Percentiles rank a stretch among this genome's conserved stretches.
phyloP scores from a whole-genome alignment of 1,140 invertebrate genomes.

The Sipha flava region DNA sequence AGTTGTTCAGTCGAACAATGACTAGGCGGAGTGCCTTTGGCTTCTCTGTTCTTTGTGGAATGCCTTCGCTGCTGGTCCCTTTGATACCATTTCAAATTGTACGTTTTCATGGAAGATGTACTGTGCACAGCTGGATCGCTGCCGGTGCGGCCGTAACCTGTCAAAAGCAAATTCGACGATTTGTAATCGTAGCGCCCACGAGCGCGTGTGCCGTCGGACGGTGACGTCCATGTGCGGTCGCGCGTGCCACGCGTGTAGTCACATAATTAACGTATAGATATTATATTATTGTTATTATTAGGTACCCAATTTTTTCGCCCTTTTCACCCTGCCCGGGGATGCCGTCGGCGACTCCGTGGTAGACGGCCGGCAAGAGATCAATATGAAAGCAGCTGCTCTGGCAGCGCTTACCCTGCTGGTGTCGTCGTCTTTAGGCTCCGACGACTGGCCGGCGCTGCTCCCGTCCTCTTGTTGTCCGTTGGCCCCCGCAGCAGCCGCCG shows the following conservation, averaged over 20 bases:
- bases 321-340: neutral
- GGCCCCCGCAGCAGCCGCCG: constrained; percentile 42
- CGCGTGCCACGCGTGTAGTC: no score
- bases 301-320: constrained; percentile 20
- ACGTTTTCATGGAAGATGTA: constrained; percentile 16
- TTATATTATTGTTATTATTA: neutral
- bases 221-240: no score
- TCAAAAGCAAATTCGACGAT: neutral
- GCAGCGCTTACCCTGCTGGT: constrained; percentile 74
- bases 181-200: neutral
- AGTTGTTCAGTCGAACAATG: constrained; percentile 32
- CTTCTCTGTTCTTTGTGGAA: constrained; percentile 25
- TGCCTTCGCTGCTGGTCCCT: constrained; percentile 27
- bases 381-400: constrained; percentile 79
- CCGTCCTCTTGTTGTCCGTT: constrained; percentile 48
- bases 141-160: constrained; percentile 10
- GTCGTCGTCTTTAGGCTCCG: constrained; percentile 38
- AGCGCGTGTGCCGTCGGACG: no score
- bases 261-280: neutral
- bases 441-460: constrained; percentile 57
- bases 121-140: constrained; percentile 27
- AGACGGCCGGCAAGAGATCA: constrained; percentile 71
- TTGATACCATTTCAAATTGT: constrained; percentile 25
- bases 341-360: constrained; percentile 35
- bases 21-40: constrained; percentile 21